These are phyloP conservation scores for Takifugu bimaculatus DNA, from an alignment of 2,113 vertebrate genomes.

Conservation along the genomic window DNA sequence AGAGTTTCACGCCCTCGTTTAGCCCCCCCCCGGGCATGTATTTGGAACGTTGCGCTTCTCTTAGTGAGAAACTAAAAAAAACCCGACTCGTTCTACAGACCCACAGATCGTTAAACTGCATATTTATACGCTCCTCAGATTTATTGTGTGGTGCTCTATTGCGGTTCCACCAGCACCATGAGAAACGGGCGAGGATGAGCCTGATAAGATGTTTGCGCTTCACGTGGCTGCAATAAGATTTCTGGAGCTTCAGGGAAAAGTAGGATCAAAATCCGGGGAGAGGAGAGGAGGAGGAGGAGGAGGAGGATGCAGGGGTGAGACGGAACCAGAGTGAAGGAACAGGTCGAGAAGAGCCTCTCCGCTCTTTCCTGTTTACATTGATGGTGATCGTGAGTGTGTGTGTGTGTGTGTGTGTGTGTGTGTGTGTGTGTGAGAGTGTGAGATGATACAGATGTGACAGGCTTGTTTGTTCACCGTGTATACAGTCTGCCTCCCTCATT, in stretches of 20 bases:
- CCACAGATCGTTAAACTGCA: too few species aligned
- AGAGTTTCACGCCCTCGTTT: too few species aligned
- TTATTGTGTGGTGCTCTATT: too few species aligned
- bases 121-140: too few species aligned
- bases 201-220: conserved; percentile 21
- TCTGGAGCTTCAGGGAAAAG: not conserved
- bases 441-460: conserved; percentile 17
- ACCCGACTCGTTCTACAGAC: too few species aligned
- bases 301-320: not conserved
- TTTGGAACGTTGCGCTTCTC: too few species aligned
- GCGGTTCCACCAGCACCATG: too few species aligned
- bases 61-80: too few species aligned
- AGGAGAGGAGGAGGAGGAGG: conserved; percentile 6
- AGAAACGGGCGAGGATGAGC: too few species aligned
- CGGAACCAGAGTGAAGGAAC: not conserved
- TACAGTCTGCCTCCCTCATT: conserved; percentile 23
- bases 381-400: too few species aligned
- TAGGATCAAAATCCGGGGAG: not conserved
- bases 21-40: too few species aligned
- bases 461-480: conserved; percentile 26
- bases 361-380: conserved; percentile 31
- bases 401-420: not conserved
- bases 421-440: conserved; percentile 5
- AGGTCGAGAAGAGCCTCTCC: not conserved
- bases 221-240: conserved; percentile 5